Evolutionary conservation across 1,140 invertebrate genomes (phyloP), one percentile per base, ranked within the genome.

Genomic region (Drosophila micromelanica): DNA sequence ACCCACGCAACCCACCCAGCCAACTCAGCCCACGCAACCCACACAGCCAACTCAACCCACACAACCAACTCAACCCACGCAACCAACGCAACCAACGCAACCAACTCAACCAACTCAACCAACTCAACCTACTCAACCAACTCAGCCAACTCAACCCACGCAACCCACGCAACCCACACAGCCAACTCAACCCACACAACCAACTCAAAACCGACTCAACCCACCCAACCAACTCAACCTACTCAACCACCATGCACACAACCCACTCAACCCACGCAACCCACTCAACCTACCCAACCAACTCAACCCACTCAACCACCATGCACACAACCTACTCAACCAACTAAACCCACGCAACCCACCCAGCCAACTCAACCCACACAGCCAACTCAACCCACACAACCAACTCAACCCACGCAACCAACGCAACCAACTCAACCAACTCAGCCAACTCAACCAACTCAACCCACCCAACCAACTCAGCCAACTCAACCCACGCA

Each of bases 131-230:
- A 42, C 54, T 13, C 23, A 38, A 17, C 38, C 38, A 9, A 12
- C 55, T 4, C 55, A 57, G 3, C 42, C 56, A 1, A 15, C 15
- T 17, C 5, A n/a, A 2, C 5, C 43, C 6, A 49, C 46, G 1
- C 23, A 49, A 1, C 46, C 46, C 0, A 30, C 46, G 23, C 46
- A 32, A 32, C 57, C 57, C 0, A 48, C 57, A 0, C 43, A 20
- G n/a, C n/a, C n/a, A n/a, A n/a, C n/a, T n/a, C 55, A 45, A 11
- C 42, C 56, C 4, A 38, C 51, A 12, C 40, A 30, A 23, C 42
- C 56, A 54, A 40, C n/a, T n/a, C n/a, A n/a, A n/a, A 27, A 12
- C 23, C 40, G n/a, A 56, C 54, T 3, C 20, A 43, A 15, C 55
- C 38, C 2, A 38, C 38, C 0, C 11, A 12, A 1, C 38, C 20